Conservation (phyloP, 1,140 invertebrate species). For the Mycetomoellerius zeteki region DNA sequence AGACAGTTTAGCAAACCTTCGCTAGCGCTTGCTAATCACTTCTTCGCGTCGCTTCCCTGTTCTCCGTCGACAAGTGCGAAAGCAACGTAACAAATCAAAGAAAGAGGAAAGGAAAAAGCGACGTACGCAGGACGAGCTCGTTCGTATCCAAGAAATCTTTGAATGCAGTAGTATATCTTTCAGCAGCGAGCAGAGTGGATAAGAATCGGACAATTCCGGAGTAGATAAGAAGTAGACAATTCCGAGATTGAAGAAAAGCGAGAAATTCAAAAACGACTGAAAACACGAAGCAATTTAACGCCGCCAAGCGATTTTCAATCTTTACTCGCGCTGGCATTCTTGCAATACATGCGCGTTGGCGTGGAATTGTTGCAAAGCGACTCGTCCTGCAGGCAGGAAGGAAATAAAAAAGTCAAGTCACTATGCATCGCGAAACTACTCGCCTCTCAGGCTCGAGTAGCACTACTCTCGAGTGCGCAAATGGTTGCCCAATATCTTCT, state of each 20-base stretch:
- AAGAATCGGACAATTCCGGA: constrained; percentile 14
- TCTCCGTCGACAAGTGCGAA: constrained; percentile 63
- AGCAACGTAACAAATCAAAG: constrained; percentile 49
- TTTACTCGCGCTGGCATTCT: constrained; percentile 22
- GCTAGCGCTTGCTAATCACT: constrained; percentile 61
- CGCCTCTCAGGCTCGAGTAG: constrained; percentile 12
- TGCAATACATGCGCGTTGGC: not conserved
- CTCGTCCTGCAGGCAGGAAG: constrained; percentile 3
- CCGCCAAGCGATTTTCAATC: constrained; percentile 5
- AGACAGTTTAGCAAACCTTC: constrained; percentile 36
- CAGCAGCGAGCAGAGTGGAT: not conserved
- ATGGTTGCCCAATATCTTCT: constrained; percentile 18
- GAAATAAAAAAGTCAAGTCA: constrained; percentile 19
- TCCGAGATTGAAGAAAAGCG: constrained; percentile 43
- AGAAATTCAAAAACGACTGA: constrained; percentile 62
- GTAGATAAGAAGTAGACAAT: constrained; percentile 17
- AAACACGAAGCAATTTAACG: constrained; percentile 48
- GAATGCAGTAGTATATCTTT: not conserved
- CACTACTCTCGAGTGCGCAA: constrained; percentile 36
- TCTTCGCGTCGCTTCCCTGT: constrained; percentile 60
- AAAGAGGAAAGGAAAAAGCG: constrained; percentile 46
- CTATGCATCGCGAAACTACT: constrained; percentile 55
- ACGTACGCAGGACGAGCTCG: constrained; percentile 32
- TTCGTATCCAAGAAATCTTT: constrained; percentile 27
- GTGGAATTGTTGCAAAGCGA: constrained; percentile 27